A percentile compares a stretch with the other conserved stretches of the same genome.
These are phyloP conservation scores for Epicauta chinensis DNA, from an alignment of 1,140 invertebrate genomes.

Conservation along the genomic window DNA sequence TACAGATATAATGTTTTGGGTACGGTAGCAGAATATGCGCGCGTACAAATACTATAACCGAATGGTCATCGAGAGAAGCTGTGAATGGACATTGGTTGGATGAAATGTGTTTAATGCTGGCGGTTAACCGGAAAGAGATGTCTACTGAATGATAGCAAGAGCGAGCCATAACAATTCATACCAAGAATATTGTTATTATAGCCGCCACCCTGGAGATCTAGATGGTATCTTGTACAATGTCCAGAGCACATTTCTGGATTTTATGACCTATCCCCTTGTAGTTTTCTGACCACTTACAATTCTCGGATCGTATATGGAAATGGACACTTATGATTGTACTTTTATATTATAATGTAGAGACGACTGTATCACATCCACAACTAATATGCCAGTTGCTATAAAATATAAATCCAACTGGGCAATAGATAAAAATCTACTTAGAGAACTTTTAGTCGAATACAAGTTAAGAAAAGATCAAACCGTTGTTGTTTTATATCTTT, in stretches of 20 bases:
- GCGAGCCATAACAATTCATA: conserved; percentile 22
- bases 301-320: conserved; percentile 34
- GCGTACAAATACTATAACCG: background rate
- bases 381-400: conserved; percentile 11
- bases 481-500: too few relatives aligned
- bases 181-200: conserved; percentile 30
- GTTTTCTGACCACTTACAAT: conserved; percentile 33
- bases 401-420: background rate
- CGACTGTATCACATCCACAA: conserved; percentile 13
- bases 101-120: conserved; percentile 24
- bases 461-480: too few relatives aligned
- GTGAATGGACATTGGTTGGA: conserved; percentile 20
- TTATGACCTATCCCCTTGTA: conserved; percentile 22
- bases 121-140: conserved; percentile 23
- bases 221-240: conserved; percentile 28
- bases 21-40: conserved; percentile 4
- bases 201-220: conserved; percentile 28
- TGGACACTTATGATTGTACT: conserved; percentile 29
- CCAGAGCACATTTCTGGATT: conserved; percentile 30
- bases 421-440: too few relatives aligned
- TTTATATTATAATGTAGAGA: conserved; percentile 14
- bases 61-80: conserved; percentile 13
- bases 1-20: too few relatives aligned
- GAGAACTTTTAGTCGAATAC: too few relatives aligned
- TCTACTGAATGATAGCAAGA: conserved; percentile 20